Evolutionary conservation across 2,888 invertebrate genomes (phyloP), one percentile per base, ranked within the genome.

Genomic region (Agrochola litura): DNA sequence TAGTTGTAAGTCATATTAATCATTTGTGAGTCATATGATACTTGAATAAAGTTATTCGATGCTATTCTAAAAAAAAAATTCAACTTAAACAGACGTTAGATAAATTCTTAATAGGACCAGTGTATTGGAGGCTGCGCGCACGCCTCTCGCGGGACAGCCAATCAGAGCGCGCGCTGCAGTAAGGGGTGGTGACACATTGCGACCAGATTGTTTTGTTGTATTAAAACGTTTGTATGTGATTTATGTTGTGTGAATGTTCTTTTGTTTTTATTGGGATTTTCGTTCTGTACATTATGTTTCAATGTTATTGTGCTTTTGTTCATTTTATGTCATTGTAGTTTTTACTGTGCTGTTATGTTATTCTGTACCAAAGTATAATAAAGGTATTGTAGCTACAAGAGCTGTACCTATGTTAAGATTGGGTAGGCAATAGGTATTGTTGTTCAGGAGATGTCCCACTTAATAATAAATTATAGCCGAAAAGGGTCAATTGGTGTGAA

Each of bases 121-220:
- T 83, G 63, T 16, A 10, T 37, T 6, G 72, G 83, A 84, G 84
- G 81, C 82, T 87, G 84, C 84, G 87, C 88, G 19, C 79, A 88
- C 88, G 87, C 88, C 88, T 88, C 76, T 73, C 69, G 30, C 25
- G 37, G 43, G 54, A 2, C 76, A 77, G 65, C 88, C 88, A 88
- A 88, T 87, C 84, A 85, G 60, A 82, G 83, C 71, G 56, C 66
- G 37, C 52, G 66, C 19, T 61, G 14, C 16, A 10, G 3, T 43
- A 25, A 49, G 73, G 77, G 82, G 83, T 82, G 83, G 77, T 54
- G 71, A 56, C 77, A 63, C 22, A 43, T 10, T 37, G 56, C 66
- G 37, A 70, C 12, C n/a, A 46, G 43, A 41, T 56, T 12, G 64
- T 71, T 60, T 60, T 73, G 60, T 60, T 60, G 66, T 61, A 43